Evolutionary conservation across 1,140 invertebrate species (phyloP).

Genomic region (Oscheius sp.): DNA sequence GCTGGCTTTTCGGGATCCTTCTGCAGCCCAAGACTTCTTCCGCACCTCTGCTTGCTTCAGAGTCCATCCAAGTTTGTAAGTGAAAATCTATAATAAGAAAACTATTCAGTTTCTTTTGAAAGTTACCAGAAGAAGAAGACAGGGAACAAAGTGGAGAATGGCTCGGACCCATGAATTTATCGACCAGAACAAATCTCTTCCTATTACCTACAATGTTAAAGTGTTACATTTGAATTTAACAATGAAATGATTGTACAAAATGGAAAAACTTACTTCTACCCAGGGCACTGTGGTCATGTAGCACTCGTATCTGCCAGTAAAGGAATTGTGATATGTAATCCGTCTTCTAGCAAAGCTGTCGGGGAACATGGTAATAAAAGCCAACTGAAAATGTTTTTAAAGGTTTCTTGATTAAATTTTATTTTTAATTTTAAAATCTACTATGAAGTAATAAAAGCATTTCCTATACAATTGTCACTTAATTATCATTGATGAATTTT

Average conservation of each 20-base stretch:
- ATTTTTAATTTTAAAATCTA: too few species aligned
- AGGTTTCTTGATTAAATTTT: too few species aligned
- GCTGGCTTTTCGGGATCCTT: constrained; percentile 1
- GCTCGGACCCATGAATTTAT: constrained; percentile 48
- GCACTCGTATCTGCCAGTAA: constrained; percentile 34
- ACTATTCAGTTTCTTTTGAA: constrained; percentile 28
- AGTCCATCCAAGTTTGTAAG: constrained; percentile 49
- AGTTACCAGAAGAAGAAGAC: constrained; percentile 46
- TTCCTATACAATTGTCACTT: not conserved
- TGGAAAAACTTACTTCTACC: constrained; percentile 28
- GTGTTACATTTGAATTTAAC: not conserved
- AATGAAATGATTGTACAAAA: not conserved
- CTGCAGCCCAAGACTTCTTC: constrained; percentile 49
- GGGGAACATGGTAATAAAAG: constrained; percentile 47
- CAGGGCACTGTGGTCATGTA: constrained; percentile 39
- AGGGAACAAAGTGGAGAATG: constrained; percentile 47
- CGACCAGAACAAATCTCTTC: constrained; percentile 49
- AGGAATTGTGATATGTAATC: not conserved
- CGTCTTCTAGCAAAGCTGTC: constrained; percentile 48
- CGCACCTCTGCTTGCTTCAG: constrained; percentile 48
- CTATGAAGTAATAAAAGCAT: too few species aligned
- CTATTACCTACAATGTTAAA: constrained; percentile 30
- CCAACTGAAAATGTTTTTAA: not conserved
- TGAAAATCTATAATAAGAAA: constrained; percentile 49
- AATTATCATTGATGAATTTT: not conserved